phyloP scores from a whole-genome alignment of 2,113 vertebrate species.

The Chunga burmeisteri region DNA sequence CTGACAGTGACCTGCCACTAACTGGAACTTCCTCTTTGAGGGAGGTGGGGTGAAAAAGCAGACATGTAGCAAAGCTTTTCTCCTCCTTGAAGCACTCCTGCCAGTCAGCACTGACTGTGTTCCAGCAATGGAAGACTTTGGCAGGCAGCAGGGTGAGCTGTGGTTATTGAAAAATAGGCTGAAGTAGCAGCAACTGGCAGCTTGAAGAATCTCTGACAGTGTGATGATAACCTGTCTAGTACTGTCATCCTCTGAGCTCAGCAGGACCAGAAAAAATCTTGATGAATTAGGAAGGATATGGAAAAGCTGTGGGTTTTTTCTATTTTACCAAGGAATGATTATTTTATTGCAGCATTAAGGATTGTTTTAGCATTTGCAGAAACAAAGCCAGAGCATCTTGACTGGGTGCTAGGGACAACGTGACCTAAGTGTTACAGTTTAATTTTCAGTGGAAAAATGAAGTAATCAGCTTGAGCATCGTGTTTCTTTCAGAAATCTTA shows the following conservation, averaged over 20 bases:
- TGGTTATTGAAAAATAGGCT: not conserved
- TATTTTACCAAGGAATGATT: not conserved
- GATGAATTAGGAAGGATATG: not conserved
- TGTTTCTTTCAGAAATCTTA: not conserved
- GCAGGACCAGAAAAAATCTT: not conserved
- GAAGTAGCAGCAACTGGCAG: conserved; percentile 26
- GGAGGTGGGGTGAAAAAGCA: not conserved
- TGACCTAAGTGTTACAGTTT: not conserved
- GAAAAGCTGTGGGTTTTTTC: not conserved
- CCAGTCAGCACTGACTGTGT: not conserved
- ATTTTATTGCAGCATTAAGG: not conserved
- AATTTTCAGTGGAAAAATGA: not conserved
- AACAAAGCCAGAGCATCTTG: not conserved
- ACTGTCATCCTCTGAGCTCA: not conserved
- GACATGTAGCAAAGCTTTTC: not conserved
- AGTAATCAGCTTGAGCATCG: not conserved
- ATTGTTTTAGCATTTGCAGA: not conserved
- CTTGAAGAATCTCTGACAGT: not conserved
- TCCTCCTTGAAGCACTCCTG: not conserved
- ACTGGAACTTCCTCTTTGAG: not conserved
- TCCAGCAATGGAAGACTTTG: not conserved
- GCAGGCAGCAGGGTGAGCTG: not conserved
- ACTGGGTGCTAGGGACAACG: not conserved
- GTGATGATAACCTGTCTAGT: conserved; percentile 34
- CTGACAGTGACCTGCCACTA: not conserved